Evolutionary conservation across 2,888 invertebrate genomes (phyloP).

Genomic region (Oligia latruncula): DNA sequence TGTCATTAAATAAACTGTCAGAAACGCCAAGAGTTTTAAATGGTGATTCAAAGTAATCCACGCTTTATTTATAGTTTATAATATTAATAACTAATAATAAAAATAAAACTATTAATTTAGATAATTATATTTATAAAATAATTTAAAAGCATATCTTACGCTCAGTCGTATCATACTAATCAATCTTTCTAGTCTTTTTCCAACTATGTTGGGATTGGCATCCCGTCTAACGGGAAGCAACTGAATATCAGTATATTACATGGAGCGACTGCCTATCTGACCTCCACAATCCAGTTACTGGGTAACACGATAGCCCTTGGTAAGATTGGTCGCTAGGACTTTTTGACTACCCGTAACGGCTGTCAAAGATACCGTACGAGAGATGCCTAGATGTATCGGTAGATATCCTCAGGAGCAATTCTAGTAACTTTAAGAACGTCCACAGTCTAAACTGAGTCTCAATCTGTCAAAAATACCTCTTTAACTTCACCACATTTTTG

Average conservation of each 20-base stretch:
- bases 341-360: not conserved
- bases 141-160: conserved; percentile 11
- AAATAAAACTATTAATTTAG: conserved; percentile 4
- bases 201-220: not conserved
- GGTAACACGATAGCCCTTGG: not conserved
- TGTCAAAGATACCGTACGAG: not conserved
- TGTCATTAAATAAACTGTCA: conserved; percentile 4
- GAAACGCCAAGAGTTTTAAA: not conserved
- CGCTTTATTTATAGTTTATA: not conserved
- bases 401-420: not conserved
- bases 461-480: too few relatives aligned
- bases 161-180: not conserved
- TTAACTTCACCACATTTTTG: too few relatives aligned
- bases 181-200: not conserved
- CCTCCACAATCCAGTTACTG: too few relatives aligned
- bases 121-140: conserved; percentile 14
- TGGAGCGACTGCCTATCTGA: too few relatives aligned
- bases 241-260: not conserved
- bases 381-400: not conserved
- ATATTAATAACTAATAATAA: not conserved
- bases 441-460: too few relatives aligned
- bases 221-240: not conserved
- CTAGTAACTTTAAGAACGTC: too few relatives aligned
- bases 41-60: not conserved
- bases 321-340: not conserved